Evolutionary conservation across 2,888 invertebrate genomes (phyloP).

Genomic region (Chalcis sispes): DNA sequence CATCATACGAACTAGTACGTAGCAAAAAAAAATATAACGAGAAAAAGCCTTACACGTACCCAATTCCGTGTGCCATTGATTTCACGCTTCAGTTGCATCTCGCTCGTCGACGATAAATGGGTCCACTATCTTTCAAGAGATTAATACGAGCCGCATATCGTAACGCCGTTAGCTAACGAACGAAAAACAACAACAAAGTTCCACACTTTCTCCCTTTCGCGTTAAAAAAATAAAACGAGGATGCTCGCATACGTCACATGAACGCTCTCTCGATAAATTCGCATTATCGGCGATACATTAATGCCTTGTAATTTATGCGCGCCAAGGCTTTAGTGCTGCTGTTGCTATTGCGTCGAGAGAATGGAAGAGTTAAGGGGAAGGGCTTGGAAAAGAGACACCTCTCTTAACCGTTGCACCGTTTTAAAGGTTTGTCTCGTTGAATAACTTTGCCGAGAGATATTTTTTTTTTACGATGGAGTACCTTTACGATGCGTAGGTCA

Average conservation of each 20-base stretch:
- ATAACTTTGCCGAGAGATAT: no score
- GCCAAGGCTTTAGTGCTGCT: conserved; percentile 20
- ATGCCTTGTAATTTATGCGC: conserved; percentile 58
- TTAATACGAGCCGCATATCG: conserved; percentile 62
- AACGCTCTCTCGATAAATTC: conserved; percentile 58
- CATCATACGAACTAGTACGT: no score
- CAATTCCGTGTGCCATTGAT: conserved; percentile 58
- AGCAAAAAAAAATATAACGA: not conserved
- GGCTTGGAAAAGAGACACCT: not conserved
- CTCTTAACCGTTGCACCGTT: conserved; percentile 28
- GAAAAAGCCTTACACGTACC: not conserved
- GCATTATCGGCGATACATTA: conserved; percentile 62
- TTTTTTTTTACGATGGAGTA: no score
- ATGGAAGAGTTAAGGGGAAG: not conserved
- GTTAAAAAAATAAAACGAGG: no score
- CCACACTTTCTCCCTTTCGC: no score
- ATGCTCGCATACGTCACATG: conserved; percentile 28
- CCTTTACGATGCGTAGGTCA: no score
- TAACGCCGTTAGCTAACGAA: no score
- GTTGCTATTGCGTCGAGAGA: no score
- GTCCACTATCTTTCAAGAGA: conserved; percentile 61
- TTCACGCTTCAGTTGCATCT: conserved; percentile 60
- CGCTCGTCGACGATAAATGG: conserved; percentile 59
- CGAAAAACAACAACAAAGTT: no score
- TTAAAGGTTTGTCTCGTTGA: no score